Conservation (phyloP, 2,797 vertebrate species). For the Buphagus erythrorhynchus region DNA sequence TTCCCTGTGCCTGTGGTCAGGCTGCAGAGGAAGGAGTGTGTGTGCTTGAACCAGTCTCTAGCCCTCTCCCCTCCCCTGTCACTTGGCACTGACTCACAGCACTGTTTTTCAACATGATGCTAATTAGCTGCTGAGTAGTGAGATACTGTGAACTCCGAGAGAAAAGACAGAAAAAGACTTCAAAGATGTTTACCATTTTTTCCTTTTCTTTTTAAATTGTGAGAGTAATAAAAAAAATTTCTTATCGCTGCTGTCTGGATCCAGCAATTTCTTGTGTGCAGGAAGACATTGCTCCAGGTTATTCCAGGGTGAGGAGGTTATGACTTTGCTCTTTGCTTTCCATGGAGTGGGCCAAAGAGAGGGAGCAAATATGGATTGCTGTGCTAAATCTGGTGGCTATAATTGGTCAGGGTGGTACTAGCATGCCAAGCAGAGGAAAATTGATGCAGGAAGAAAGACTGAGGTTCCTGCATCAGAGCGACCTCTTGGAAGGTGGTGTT, state of each 20-base stretch:
- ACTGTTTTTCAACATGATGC: neutral
- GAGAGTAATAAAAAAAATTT: neutral
- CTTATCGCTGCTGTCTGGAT: neutral
- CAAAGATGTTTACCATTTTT: neutral
- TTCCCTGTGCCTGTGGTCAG: neutral
- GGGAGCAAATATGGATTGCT: neutral
- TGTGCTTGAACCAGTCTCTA: neutral
- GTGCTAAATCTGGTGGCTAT: neutral
- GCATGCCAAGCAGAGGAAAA: neutral
- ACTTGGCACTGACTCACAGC: constrained; percentile 15
- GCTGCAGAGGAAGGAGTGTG: neutral
- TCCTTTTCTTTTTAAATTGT: neutral
- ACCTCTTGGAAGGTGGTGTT: neutral
- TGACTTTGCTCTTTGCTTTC: neutral
- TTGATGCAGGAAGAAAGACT: neutral
- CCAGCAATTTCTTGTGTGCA: neutral
- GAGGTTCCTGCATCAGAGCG: neutral
- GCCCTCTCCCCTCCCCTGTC: neutral
- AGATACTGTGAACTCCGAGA: neutral
- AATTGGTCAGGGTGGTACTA: neutral
- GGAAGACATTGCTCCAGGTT: neutral
- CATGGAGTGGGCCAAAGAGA: neutral
- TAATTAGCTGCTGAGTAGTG: neutral
- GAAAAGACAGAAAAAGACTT: constrained; percentile 15
- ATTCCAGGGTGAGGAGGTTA: neutral